A percentile compares a stretch with the other conserved stretches of the same genome.
phyloP scores from a whole-genome alignment of 1,140 invertebrate species.

The Zaprionus vittiger region DNA sequence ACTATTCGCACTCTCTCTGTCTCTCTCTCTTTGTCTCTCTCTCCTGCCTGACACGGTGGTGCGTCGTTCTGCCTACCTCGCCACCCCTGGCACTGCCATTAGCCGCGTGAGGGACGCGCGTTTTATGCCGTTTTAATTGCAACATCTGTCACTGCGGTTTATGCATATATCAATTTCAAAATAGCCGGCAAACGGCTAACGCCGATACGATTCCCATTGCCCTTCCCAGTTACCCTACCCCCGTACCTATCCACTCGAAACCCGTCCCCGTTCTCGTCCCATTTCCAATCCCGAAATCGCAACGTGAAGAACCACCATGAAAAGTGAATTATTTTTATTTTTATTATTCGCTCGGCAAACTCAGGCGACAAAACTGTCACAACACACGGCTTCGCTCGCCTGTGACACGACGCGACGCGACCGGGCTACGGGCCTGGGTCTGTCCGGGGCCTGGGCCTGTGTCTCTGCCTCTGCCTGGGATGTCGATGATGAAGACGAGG shows the following conservation, averaged over 20 bases:
- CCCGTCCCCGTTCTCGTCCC: neutral
- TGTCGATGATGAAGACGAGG: conserved; percentile 39
- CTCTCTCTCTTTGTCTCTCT: neutral
- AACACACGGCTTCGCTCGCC: conserved; percentile 53
- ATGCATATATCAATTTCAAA: conserved; percentile 83
- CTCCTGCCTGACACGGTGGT: neutral
- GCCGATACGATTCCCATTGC: conserved; percentile 33
- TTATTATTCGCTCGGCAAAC: conserved; percentile 66
- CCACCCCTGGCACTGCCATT: conserved; percentile 40
- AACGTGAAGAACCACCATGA: conserved; percentile 52
- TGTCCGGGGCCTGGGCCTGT: neutral
- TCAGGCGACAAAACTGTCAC: conserved; percentile 71
- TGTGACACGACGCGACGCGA: conserved; percentile 20
- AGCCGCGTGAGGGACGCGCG: conserved; percentile 45
- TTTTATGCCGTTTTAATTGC: conserved; percentile 84
- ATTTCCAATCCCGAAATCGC: conserved; percentile 12
- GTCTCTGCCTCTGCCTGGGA: conserved; percentile 1
- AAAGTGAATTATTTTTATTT: conserved; percentile 81
- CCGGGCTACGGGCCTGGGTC: neutral
- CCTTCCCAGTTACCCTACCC: conserved; percentile 13
- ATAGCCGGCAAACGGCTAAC: conserved; percentile 70
- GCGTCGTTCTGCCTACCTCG: neutral
- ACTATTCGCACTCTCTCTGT: conserved; percentile 49
- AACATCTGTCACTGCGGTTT: conserved; percentile 84
- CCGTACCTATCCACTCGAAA: conserved; percentile 15